Evolutionary conservation across 2,888 invertebrate species (phyloP).

Genomic region (Cactoblastis cactorum): DNA sequence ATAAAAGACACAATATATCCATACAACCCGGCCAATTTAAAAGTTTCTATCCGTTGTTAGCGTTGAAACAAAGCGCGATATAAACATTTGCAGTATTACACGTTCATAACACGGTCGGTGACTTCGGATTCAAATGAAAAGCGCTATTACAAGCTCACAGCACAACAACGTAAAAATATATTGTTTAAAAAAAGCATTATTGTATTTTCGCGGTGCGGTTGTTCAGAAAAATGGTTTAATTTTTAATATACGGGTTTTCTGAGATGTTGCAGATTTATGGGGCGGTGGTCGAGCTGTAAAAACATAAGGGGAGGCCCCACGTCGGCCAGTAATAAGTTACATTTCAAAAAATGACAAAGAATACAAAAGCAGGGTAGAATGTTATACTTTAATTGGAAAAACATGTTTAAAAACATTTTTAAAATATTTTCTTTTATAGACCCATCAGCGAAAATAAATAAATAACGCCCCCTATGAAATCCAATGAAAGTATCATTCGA

Average conservation of each 20-base stretch:
- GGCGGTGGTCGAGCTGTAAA: too few species aligned
- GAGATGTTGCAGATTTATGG: too few species aligned
- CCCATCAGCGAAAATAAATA: too few species aligned
- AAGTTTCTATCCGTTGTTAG: not conserved
- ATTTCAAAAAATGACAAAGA: too few species aligned
- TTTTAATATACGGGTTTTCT: not conserved
- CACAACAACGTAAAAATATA: not conserved
- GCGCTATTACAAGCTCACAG: not conserved
- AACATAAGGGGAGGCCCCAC: too few species aligned
- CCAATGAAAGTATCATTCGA: too few species aligned
- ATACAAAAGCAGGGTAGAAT: too few species aligned
- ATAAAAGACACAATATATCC: not conserved
- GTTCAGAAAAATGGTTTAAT: not conserved
- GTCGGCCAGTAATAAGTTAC: too few species aligned
- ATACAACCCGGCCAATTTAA: conserved; percentile 1
- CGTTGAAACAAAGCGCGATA: conserved; percentile 5
- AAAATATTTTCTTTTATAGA: too few species aligned
- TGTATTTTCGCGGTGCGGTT: not conserved
- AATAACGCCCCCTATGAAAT: too few species aligned
- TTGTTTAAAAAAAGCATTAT: not conserved
- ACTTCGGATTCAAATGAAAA: conserved; percentile 5
- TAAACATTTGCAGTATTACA: conserved; percentile 7
- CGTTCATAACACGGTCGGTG: conserved; percentile 8
- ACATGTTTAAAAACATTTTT: too few species aligned
- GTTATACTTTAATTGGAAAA: too few species aligned